phyloP scores from a whole-genome alignment of 2,113 vertebrate genomes.

The Turnix velox region DNA sequence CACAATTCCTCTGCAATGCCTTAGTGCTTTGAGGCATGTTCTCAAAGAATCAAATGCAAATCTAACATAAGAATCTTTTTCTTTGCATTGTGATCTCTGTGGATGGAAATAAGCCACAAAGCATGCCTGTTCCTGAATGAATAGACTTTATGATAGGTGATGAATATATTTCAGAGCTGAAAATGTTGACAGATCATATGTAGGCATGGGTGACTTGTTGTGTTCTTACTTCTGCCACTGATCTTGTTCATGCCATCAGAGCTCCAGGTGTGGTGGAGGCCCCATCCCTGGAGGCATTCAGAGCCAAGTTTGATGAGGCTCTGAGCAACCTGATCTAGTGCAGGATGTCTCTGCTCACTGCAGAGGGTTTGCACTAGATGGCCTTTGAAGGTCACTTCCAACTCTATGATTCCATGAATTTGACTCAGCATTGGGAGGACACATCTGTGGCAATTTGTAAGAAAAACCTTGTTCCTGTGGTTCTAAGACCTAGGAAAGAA shows the following conservation, averaged over 20 bases:
- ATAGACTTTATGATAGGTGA: background rate
- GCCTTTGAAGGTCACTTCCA: no score
- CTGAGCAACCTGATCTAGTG: no score
- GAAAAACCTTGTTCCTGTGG: background rate
- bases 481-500: background rate
- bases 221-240: background rate
- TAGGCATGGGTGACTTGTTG: background rate
- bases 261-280: background rate
- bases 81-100: background rate
- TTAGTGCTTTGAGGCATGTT: background rate
- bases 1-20: background rate
- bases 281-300: no score
- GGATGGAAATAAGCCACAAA: background rate
- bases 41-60: background rate
- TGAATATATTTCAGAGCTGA: background rate
- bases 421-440: background rate
- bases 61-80: background rate
- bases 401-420: no score
- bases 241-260: background rate
- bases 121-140: background rate
- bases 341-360: no score
- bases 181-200: rapidly evolving
- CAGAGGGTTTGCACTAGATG: no score
- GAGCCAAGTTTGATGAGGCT: no score
- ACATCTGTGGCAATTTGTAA: background rate